Evolutionary conservation across 2,797 vertebrate species (phyloP).

Genomic region (Lagodon rhomboides): DNA sequence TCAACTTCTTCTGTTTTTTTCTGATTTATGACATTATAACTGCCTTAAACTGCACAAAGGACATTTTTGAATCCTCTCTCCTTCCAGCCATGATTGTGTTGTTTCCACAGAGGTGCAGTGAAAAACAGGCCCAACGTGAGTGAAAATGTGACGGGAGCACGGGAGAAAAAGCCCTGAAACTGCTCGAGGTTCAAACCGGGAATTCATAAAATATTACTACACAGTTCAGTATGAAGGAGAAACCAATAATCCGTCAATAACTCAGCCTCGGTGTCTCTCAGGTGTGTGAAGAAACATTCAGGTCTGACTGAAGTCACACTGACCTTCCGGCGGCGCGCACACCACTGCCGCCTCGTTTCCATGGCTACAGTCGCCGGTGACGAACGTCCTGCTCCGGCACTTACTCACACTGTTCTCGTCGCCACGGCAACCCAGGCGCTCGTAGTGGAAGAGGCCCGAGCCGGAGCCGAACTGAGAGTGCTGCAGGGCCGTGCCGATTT

Average conservation of each 20-base stretch:
- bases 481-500: slow-evolving; percentile 88
- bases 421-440: slow-evolving; percentile 91
- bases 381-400: slow-evolving; percentile 87
- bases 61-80: no score
- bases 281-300: slow-evolving; percentile 10
- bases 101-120: no score
- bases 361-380: slow-evolving; percentile 88
- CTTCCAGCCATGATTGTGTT: no score
- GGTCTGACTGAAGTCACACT: slow-evolving; percentile 67
- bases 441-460: slow-evolving; percentile 89
- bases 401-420: slow-evolving; percentile 89
- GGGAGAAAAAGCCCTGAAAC: no score
- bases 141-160: no score
- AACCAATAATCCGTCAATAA: not conserved
- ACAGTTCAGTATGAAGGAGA: no score
- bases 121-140: no score
- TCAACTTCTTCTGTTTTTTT: no score
- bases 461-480: slow-evolving; percentile 83
- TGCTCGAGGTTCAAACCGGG: no score
- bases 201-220: no score
- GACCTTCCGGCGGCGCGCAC: slow-evolving; percentile 92
- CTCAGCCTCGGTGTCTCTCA: slow-evolving; percentile 17
- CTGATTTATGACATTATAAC: no score
- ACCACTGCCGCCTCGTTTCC: slow-evolving; percentile 86
- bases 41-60: no score